Evolutionary conservation across 2,113 vertebrate genomes (phyloP).

Genomic region (Austrofundulus limnaeus): DNA sequence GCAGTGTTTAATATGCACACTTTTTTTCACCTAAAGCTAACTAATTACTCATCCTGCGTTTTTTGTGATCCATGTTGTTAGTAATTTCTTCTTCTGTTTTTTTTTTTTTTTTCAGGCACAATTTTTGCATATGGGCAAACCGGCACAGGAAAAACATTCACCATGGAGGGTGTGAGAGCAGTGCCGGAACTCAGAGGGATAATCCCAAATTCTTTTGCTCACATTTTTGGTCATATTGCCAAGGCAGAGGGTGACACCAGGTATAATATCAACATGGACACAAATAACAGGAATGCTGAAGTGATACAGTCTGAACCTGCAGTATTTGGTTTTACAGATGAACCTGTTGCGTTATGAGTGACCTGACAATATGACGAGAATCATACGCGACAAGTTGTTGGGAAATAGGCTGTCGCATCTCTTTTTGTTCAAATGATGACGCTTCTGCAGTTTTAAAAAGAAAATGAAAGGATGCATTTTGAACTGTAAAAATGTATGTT

Average conservation of each 20-base stretch:
- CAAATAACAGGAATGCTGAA: too few species aligned
- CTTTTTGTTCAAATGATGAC: too few species aligned
- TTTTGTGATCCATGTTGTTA: neutral
- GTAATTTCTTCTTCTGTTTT: slow-evolving; percentile 13
- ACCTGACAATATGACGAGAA: too few species aligned
- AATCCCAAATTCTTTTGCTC: slow-evolving; percentile 98
- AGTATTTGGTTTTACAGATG: too few species aligned
- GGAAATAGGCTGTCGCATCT: neutral
- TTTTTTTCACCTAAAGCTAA: neutral
- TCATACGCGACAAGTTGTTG: neutral
- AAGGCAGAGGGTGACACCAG: slow-evolving; percentile 97
- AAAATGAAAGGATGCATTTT: neutral
- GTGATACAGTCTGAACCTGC: too few species aligned
- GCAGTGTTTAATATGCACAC: neutral
- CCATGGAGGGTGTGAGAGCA: slow-evolving; percentile 97
- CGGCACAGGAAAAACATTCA: slow-evolving; percentile 98
- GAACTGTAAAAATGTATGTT: neutral
- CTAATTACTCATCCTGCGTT: neutral
- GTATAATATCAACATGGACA: slow-evolving; percentile 66
- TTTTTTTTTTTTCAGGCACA: slow-evolving; percentile 82
- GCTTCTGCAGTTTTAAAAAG: neutral
- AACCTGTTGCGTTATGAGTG: too few species aligned
- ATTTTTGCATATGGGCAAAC: slow-evolving; percentile 99
- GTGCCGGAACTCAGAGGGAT: slow-evolving; percentile 97
- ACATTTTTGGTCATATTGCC: slow-evolving; percentile 98